Evolutionary conservation across 2,797 vertebrate species (phyloP).

Genomic region (Catostomus latipinnis): DNA sequence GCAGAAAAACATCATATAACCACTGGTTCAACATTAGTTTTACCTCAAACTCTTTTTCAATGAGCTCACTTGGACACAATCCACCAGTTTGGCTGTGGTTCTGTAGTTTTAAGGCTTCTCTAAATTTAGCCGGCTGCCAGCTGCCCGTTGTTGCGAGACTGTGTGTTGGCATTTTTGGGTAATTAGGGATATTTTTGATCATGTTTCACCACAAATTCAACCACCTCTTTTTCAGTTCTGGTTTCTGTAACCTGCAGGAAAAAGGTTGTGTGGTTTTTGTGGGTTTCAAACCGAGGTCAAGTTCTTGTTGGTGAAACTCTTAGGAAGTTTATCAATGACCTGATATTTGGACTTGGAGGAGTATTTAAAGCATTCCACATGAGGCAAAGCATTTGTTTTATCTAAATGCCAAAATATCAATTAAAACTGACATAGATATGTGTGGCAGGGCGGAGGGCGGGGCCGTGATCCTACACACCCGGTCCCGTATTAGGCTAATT

Average conservation of each 20-base stretch:
- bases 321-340: background rate
- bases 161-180: constrained; percentile 36
- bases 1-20: constrained; percentile 44
- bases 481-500: no score
- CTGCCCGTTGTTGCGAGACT: constrained; percentile 13
- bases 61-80: constrained; percentile 47
- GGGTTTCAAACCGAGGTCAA: constrained; percentile 10
- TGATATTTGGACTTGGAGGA: background rate
- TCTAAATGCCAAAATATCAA: constrained; percentile 6
- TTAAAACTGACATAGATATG: constrained; percentile 20
- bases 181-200: constrained; percentile 58
- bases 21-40: constrained; percentile 49
- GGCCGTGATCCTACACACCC: no score
- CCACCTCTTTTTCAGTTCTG: constrained; percentile 38
- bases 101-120: constrained; percentile 41
- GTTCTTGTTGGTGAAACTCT: background rate
- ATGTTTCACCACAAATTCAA: constrained; percentile 43
- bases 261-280: constrained; percentile 28
- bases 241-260: constrained; percentile 33
- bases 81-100: constrained; percentile 35
- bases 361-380: constrained; percentile 7
- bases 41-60: constrained; percentile 37
- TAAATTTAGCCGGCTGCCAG: constrained; percentile 51
- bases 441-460: no score
- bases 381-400: constrained; percentile 14